phyloP scores from a whole-genome alignment of 2,113 vertebrate genomes.

The Callopanchax toddi region DNA sequence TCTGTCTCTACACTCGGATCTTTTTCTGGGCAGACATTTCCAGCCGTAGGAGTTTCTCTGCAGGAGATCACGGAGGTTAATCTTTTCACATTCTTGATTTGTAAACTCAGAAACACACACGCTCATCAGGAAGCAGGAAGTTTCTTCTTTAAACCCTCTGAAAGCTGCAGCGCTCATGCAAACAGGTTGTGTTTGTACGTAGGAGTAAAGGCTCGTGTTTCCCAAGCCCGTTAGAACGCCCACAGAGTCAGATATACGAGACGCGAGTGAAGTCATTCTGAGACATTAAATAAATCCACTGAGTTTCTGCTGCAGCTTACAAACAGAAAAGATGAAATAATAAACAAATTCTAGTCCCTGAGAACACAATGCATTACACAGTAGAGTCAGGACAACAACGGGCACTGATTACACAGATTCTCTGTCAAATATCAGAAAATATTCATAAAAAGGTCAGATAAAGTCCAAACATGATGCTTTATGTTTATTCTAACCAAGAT shows the following conservation, averaged over 20 bases:
- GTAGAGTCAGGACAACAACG: too few relatives aligned
- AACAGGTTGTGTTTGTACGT: constrained; percentile 6
- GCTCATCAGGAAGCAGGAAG: constrained; percentile 30
- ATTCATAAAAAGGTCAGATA: too few relatives aligned
- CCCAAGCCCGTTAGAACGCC: background rate
- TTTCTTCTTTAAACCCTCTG: constrained; percentile 1
- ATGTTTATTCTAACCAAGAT: too few relatives aligned
- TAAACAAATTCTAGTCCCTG: background rate
- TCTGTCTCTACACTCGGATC: constrained; percentile 21
- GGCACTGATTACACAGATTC: too few relatives aligned
- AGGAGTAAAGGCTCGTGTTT: background rate
- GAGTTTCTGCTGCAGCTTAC: background rate
- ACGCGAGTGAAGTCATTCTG: background rate
- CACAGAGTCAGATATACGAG: background rate
- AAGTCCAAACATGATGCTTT: too few relatives aligned
- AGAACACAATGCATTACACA: background rate
- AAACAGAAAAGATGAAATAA: background rate
- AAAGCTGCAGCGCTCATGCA: background rate
- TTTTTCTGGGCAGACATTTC: background rate
- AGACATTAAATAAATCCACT: background rate
- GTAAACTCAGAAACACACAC: constrained; percentile 13
- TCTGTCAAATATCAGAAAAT: too few relatives aligned
- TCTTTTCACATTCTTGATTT: constrained; percentile 50
- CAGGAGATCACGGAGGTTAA: constrained; percentile 56
- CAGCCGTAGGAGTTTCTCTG: constrained; percentile 7